phyloP scores from a whole-genome alignment of 2,113 vertebrate genomes.

The Notothenia rossii region DNA sequence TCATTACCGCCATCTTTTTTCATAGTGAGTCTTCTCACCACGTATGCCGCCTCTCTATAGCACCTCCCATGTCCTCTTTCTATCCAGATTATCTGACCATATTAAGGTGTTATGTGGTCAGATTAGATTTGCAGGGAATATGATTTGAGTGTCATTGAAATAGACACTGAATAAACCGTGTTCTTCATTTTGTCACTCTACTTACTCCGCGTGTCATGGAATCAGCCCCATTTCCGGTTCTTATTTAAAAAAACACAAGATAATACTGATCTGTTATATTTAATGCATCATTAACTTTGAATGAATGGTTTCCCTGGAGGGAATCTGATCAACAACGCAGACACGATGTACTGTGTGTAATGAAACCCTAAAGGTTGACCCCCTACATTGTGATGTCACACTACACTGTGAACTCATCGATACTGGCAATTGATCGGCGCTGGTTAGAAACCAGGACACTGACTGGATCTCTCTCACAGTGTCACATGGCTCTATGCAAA shows the following conservation, averaged over 20 bases:
- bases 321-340: constrained; percentile 2
- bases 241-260: constrained; percentile 4
- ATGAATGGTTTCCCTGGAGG: not conserved
- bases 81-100: constrained; percentile 73
- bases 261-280: not conserved
- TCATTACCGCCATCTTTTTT: too few species aligned
- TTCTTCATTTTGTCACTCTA: constrained; percentile 38
- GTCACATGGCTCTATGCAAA: constrained; percentile 25
- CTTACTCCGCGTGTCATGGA: not conserved
- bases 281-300: not conserved
- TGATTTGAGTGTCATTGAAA: constrained; percentile 73
- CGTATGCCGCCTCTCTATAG: not conserved
- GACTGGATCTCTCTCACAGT: constrained; percentile 20
- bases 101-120: constrained; percentile 73
- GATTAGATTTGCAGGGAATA: constrained; percentile 73
- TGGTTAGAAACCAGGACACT: constrained; percentile 71
- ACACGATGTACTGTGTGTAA: constrained; percentile 9
- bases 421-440: constrained; percentile 70
- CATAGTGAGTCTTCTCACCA: too few species aligned
- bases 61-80: constrained; percentile 42
- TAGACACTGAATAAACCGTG: constrained; percentile 46
- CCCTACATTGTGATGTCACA: constrained; percentile 33
- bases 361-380: not conserved
- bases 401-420: constrained; percentile 57
- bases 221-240: constrained; percentile 14